phyloP scores from a whole-genome alignment of 2,888 invertebrate species.

The Cancer borealis region DNA sequence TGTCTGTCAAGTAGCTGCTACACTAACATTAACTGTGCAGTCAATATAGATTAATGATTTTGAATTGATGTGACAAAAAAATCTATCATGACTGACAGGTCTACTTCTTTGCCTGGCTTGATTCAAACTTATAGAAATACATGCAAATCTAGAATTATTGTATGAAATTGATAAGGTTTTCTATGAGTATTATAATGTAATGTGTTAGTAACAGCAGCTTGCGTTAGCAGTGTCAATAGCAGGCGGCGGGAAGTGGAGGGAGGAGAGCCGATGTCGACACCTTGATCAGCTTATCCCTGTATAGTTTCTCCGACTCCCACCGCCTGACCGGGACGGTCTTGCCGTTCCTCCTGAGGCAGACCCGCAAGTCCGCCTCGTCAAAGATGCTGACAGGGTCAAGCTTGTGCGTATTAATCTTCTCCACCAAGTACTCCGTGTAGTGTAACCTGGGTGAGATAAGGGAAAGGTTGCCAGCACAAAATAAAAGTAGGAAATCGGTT shows the following conservation, averaged over 20 bases:
- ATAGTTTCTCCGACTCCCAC: constrained; percentile 90
- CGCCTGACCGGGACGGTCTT: constrained; percentile 88
- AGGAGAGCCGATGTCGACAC: constrained; percentile 82
- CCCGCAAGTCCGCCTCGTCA: constrained; percentile 90
- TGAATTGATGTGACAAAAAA: background rate
- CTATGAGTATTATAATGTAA: background rate
- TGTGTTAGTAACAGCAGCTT: background rate
- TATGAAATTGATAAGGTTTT: background rate
- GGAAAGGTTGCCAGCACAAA: constrained; percentile 60
- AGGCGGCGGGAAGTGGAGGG: background rate
- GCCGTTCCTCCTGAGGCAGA: constrained; percentile 87
- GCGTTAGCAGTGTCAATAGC: background rate
- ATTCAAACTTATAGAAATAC: background rate
- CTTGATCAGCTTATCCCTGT: constrained; percentile 91
- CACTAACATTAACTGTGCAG: background rate
- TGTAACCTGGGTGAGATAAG: constrained; percentile 85
- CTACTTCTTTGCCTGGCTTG: background rate
- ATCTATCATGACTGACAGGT: background rate
- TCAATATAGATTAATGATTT: background rate
- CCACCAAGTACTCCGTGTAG: constrained; percentile 93
- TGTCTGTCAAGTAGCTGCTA: background rate
- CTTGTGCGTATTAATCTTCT: constrained; percentile 86
- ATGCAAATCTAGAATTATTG: background rate
- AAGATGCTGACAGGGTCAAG: constrained; percentile 90
- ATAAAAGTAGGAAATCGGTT: background rate